Evolutionary conservation across 1,140 invertebrate species (phyloP).

Genomic region (Aleiodes sp.): DNA sequence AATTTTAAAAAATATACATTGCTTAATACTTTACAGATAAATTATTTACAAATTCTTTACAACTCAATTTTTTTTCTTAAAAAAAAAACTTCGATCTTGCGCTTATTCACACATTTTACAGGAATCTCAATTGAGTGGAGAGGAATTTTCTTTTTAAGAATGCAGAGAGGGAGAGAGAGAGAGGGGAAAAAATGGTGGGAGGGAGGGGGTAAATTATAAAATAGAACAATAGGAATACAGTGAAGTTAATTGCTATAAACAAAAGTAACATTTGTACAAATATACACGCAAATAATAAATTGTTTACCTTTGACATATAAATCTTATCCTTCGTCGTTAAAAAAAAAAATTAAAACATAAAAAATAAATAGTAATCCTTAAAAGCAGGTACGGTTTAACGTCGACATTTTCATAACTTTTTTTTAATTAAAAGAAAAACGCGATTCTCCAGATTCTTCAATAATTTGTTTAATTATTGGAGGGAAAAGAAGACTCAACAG

Average conservation of each 20-base stretch:
- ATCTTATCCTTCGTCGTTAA: conserved; percentile 30
- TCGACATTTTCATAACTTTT: conserved; percentile 43
- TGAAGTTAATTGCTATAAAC: not conserved
- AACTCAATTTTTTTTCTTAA: not conserved
- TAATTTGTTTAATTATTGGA: not conserved
- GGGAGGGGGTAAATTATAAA: too few relatives aligned
- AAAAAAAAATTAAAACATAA: conserved; percentile 41
- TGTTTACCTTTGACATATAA: not conserved
- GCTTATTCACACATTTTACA: conserved; percentile 37
- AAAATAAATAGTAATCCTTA: conserved; percentile 64
- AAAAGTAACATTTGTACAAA: conserved; percentile 56
- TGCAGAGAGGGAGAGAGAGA: not conserved
- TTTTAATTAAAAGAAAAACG: not conserved
- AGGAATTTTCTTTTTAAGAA: not conserved
- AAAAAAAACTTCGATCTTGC: not conserved
- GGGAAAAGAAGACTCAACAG: not conserved
- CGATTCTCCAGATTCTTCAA: not conserved
- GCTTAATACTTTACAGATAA: conserved; percentile 32
- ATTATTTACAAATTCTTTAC: conserved; percentile 34
- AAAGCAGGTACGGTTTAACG: conserved; percentile 59
- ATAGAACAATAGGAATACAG: too few relatives aligned
- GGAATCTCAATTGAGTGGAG: not conserved
- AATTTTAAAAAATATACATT: conserved; percentile 34
- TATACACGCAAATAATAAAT: conserved; percentile 55
- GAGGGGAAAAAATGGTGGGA: not conserved